A percentile compares a stretch with the other conserved stretches of the same genome.
Evolutionary conservation across 2,113 vertebrate genomes (phyloP).

Genomic region (Plestiodon gilberti): DNA sequence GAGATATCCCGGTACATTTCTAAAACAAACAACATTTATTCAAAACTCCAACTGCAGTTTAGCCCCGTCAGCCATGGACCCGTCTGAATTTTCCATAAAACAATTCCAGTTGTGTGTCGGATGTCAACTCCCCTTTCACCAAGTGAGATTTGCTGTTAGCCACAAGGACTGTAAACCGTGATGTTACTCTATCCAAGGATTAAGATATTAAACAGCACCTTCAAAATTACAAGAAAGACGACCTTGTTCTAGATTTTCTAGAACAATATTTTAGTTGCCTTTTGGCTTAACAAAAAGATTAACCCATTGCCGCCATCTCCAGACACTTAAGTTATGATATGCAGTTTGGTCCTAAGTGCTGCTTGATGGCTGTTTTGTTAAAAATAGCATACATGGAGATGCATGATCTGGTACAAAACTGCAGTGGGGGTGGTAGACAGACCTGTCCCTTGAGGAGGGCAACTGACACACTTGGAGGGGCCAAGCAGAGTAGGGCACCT

Average conservation of each 20-base stretch:
- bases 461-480: too few species aligned
- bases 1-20: too few species aligned
- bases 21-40: too few species aligned
- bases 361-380: too few species aligned
- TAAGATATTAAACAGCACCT: neutral
- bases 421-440: too few species aligned
- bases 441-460: too few species aligned
- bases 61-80: neutral
- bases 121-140: neutral
- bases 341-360: too few species aligned
- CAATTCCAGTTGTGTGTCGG: neutral
- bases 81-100: neutral
- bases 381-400: too few species aligned
- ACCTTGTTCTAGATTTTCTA: too few species aligned
- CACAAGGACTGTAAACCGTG: neutral
- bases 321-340: too few species aligned
- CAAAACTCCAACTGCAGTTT: neutral
- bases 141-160: neutral
- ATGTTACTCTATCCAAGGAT: neutral
- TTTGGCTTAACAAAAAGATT: neutral
- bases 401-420: too few species aligned
- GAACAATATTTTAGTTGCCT: neutral
- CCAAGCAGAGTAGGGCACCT: too few species aligned
- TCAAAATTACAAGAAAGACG: neutral
- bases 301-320: neutral